Evolutionary conservation across 2,888 invertebrate species (phyloP), one percentile per base, ranked within the genome.

Genomic region (Argyresthia goedartella): DNA sequence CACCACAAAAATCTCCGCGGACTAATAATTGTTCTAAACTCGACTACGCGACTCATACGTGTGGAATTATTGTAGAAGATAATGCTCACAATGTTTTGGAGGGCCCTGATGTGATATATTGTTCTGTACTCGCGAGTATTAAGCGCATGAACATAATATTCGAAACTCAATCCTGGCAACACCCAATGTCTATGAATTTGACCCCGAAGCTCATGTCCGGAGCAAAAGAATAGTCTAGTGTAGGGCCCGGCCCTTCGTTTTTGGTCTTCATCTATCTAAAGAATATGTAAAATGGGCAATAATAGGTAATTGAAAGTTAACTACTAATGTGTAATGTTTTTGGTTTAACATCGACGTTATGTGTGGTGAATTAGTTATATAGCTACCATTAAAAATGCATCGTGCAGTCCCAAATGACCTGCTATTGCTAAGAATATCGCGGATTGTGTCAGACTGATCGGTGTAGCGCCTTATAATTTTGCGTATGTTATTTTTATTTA

Each of bases 161-260:
- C 25, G 25, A 8, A 11, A 8, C 39, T 48, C 50, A 9, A 52
- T 35, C 47, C 65, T 77, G 77, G 86, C 79, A 87, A 85, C 82
- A 73, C 81, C 71, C 59, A 65, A 70, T 80, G 79, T 87, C 86
- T 86, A 85, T 85, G 86, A 85, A 73, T 85, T 86, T 87, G 87
- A 87, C 87, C 87, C 84, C 87, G 84, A 81, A 81, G 84, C 84
- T 84, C 80, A 81, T 85, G 81, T 84, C 77, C 81, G 74, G 78
- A 81, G 80, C 80, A 79, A 78, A 76, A 76, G 75, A 75, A 72
- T 78, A 77, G 81, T 79, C 81, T 71, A 75, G 79, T 79, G 81
- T 78, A 82, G 84, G 86, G 84, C 84, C 71, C 71, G 79, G 84
- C 84, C 85, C 81, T 81, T 79, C 77, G 75, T 75, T 79, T 52